Percentiles rank a stretch among this genome's conserved stretches.
Evolutionary conservation across 2,113 vertebrate species (phyloP).

Genomic region (Dissostichus mawsoni): DNA sequence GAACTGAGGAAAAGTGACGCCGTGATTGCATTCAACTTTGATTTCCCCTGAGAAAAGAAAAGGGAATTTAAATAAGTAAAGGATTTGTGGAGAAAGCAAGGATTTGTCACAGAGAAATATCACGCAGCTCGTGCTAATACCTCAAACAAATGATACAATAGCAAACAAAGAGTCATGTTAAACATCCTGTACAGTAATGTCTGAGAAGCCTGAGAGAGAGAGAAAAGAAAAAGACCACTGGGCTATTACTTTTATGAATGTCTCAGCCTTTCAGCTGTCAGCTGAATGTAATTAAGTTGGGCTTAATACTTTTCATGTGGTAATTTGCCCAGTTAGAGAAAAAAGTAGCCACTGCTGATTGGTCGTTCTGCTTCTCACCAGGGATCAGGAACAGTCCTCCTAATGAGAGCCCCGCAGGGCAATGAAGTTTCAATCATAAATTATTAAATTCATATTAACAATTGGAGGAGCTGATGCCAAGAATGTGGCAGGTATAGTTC

Average conservation of each 20-base stretch:
- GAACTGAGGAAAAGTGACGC: neutral
- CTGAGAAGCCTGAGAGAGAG: neutral
- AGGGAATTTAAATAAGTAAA: neutral
- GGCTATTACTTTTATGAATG: slow-evolving; percentile 37
- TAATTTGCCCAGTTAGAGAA: slow-evolving; percentile 66
- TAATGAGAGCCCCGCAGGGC: slow-evolving; percentile 52
- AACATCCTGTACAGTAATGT: slow-evolving; percentile 26
- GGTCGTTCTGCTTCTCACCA: slow-evolving; percentile 41
- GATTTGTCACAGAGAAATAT: neutral
- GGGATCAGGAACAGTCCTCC: slow-evolving; percentile 24
- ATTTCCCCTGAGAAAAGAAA: neutral
- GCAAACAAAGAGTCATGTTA: slow-evolving; percentile 8
- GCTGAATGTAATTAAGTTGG: slow-evolving; percentile 68
- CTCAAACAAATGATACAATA: neutral
- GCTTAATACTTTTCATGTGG: slow-evolving; percentile 64
- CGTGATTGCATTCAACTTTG: neutral
- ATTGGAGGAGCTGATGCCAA: neutral
- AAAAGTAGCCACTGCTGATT: slow-evolving; percentile 29
- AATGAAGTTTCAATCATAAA: slow-evolving; percentile 40
- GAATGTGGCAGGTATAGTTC: neutral
- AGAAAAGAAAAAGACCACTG: neutral
- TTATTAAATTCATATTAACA: slow-evolving; percentile 57
- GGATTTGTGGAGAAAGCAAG: neutral
- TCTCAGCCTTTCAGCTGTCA: slow-evolving; percentile 57
- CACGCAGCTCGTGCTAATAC: neutral